Evolutionary conservation across 2,888 invertebrate species (phyloP), one percentile per base, ranked within the genome.

Genomic region (Meiosimyza decipiens): DNA sequence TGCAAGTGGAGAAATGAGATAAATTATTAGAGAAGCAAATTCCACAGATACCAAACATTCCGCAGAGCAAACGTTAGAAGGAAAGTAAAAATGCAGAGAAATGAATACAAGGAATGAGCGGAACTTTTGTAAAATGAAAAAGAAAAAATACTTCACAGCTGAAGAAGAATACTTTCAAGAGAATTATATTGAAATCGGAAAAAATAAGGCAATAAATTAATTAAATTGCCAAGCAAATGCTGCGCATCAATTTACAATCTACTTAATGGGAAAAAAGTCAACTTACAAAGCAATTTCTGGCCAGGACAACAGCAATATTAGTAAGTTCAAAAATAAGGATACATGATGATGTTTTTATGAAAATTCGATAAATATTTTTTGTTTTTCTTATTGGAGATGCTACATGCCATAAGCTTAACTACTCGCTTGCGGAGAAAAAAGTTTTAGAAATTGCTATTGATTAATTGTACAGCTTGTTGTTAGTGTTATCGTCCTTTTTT

Each of bases 201-300:
- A 54, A 55, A 1, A 22, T 11, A 22, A 1, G 28, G 57, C 11
- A n/a, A 15, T 18, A 7, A 57, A 57, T 15, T 57, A 57, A 57
- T 57, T 57, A 28, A 15, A 57, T 57, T 22, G 57, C 28, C 55
- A 16, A 22, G 16, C 3, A 13, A n/a, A n/a, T 16, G 1, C 47
- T 7, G 47, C n/a, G 9, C n/a, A n/a, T 6, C 63, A 63, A 49
- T 33, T 49, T n/a, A 40, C 7, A 40, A 57, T 67, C 66, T 55
- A 54, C 47, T 70, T 70, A 70, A 63, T 70, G 62, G 67, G 71
- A 73, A 74, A 75, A 77, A 75, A 74, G 75, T 76, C 76, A 75
- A 76, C 78, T 77, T 75, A 78, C 73, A 77, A 78, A 79, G 77
- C 78, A 77, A 75, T 74, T 76, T 78, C 77, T 64, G 71, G 75